Base-by-base conservation (phyloP, 2,113 vertebrate species). In the Ochotona princeps region DNA sequence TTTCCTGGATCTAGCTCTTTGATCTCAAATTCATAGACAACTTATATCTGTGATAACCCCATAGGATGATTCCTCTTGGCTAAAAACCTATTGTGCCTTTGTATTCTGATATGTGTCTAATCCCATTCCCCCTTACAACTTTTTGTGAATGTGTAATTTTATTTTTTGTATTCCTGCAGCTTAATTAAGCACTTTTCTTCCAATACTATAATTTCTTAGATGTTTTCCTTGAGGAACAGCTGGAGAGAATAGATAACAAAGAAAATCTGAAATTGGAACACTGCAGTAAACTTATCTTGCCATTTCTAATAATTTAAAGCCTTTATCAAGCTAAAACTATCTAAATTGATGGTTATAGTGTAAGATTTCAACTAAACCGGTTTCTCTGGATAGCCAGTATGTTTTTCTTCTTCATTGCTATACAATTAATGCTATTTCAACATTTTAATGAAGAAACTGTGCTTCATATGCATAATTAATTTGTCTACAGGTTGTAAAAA, bases 251-350 rank as follows among this genome's bases (percentile, higher is more conserved):
- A 47, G 13, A 12, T 70, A 89, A 76, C 60, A 75, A 44, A 44
- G 69, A 69, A 57, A 72, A 85, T 70, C 47, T 23, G 30, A 92
- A 89, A 85, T 17, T 38, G 87, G 81, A 67, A 57, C 38, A 89
- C 18, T 35, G 10, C 5, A 63, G 49, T 74, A 49, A 73, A 81
- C 2, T 38, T 51, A 5, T 1, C 12, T 74, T 80, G 80, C 60
- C 44, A 69, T 74, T 89, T 63, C 28, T 63, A 63, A n/a, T 13
- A 8, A 30, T 51, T 49, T 79, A 87, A 88, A 72, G 30, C 8
- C 54, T 4, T 74, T 84, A 49, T 26, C 23, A 51, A 49, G 47
- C 13, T 35, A 54, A 79, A 80, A 83, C 83, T 57, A 38, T 26
- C 2, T 35, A 74, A n/a, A 74, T 38, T 67, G 51, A 51, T 61